Conservation (phyloP, 2,888 invertebrate genomes). For the Uropetala carovei region DNA sequence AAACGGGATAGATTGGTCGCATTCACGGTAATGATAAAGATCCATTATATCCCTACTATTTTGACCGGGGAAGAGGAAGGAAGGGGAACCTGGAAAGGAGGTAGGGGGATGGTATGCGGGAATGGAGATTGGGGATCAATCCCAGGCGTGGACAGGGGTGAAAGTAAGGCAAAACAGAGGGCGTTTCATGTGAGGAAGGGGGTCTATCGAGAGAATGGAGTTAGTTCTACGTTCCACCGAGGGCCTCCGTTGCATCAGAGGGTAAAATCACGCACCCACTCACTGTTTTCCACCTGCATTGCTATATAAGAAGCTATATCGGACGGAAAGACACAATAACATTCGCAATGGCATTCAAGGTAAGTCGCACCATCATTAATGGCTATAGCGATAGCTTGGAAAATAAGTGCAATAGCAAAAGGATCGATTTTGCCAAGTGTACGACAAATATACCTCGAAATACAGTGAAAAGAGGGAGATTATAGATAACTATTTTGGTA, state of each 20-base stretch:
- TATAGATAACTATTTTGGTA: too few relatives aligned
- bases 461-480: too few relatives aligned
- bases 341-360: conserved; percentile 54
- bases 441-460: too few relatives aligned
- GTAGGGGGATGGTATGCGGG: background rate
- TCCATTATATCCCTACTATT: too few relatives aligned
- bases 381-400: too few relatives aligned
- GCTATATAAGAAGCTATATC: background rate
- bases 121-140: background rate
- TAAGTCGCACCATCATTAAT: background rate
- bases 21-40: too few relatives aligned
- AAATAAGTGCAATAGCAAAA: too few relatives aligned
- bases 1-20: too few relatives aligned
- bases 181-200: background rate
- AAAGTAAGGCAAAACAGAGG: conserved; percentile 6
- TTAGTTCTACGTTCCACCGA: background rate
- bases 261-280: background rate
- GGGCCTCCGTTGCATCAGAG: background rate
- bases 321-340: background rate
- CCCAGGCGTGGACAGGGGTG: background rate
- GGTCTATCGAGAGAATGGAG: background rate
- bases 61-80: background rate
- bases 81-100: background rate
- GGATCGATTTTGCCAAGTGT: too few relatives aligned
- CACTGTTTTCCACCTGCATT: conserved; percentile 1